These are phyloP conservation scores for Gopherus evgoodei DNA, from an alignment of 2,113 vertebrate species.

Conservation along the genomic window DNA sequence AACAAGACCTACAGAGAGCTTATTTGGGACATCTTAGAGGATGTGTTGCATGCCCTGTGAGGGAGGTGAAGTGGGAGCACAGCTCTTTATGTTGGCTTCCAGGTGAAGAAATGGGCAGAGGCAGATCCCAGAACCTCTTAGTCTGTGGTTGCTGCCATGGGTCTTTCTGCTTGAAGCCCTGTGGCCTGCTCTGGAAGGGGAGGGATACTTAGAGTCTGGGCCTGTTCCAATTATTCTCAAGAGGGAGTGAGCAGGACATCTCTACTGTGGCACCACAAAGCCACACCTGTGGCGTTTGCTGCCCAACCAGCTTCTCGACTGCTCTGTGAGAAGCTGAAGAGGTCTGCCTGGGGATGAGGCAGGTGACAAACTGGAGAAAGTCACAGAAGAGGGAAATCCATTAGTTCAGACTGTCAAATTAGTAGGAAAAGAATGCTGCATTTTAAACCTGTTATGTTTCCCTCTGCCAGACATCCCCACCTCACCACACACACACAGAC, in stretches of 20 bases:
- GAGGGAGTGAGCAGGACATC: background rate
- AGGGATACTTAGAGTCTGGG: background rate
- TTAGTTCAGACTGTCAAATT: background rate
- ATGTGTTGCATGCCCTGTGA: background rate
- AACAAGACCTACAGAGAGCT: background rate
- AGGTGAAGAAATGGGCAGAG: background rate
- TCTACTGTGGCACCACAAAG: background rate
- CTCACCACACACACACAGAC: background rate
- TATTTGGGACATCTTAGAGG: background rate
- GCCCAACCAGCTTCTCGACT: background rate
- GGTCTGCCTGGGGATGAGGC: background rate
- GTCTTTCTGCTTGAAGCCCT: background rate
- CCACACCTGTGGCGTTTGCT: background rate
- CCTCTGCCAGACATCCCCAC: constrained; percentile 27
- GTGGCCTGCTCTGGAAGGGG: rapidly evolving
- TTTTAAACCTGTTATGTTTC: background rate
- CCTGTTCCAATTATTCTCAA: background rate
- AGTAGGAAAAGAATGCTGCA: constrained; percentile 5
- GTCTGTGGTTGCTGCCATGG: background rate
- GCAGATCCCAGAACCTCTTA: background rate
- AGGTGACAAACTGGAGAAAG: background rate
- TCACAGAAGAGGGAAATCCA: background rate
- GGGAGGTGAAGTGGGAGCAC: background rate
- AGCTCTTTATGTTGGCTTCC: background rate
- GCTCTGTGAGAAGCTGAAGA: background rate